Conservation (phyloP, 2,113 vertebrate species). For the Myiagra hebetior region DNA sequence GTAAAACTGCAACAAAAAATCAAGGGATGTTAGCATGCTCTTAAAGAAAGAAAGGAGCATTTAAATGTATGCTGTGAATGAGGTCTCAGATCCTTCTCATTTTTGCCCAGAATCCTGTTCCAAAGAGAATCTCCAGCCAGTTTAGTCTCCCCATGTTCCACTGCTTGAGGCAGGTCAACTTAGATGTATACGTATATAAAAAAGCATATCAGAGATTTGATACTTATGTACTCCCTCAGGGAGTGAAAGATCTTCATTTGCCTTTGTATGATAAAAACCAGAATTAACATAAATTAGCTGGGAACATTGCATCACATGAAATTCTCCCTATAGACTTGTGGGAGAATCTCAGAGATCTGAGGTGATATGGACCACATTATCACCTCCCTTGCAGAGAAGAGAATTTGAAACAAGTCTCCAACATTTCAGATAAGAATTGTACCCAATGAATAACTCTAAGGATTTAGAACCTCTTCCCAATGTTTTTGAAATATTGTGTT, state of each 20-base stretch:
- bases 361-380: neutral
- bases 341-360: neutral
- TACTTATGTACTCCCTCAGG: neutral
- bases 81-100: neutral
- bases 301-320: neutral
- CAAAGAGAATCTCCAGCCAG: neutral
- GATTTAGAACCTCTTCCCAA: neutral
- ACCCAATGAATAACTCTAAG: neutral
- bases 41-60: neutral
- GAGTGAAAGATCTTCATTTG: neutral
- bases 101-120: neutral
- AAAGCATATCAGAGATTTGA: neutral
- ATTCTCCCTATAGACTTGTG: neutral
- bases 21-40: neutral
- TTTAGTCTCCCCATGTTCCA: neutral
- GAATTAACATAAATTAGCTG: neutral
- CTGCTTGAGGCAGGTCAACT: neutral
- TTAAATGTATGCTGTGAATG: neutral
- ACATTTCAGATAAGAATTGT: neutral
- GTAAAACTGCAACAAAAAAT: neutral
- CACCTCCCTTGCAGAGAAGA: neutral
- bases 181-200: neutral
- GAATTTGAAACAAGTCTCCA: neutral
- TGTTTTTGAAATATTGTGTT: neutral
- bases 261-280: neutral